Base-by-base conservation (phyloP, 2,797 vertebrate genomes). In the Diglossa cyanea region DNA sequence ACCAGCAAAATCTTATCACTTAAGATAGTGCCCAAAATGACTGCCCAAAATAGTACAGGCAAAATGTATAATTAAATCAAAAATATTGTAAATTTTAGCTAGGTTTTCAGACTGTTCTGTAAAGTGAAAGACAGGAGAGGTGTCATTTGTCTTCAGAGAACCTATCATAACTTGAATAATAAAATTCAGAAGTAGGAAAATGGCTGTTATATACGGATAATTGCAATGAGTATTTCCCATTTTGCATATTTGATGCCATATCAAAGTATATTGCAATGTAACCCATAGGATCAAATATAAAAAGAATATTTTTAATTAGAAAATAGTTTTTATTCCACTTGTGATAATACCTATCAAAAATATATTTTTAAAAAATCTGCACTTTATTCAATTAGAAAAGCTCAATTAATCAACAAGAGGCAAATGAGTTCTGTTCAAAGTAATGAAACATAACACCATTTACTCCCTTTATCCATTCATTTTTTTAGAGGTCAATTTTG, bases 371-470 rank as follows among this genome's bases (percentile, higher is more conserved):
- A 20, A 17, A 92, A 88, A 53, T 86, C n/a, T 75, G 51, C 47
- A 92, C 78, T 95, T 93, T 55, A 84, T 90, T 96, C 81, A 81
- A 87, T 95, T 95, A 86, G 70, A 81, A 96, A 92, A 96, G 55
- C 24, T 89, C n/a, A 71, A 78, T 95, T 96, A 93, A 80, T 95
- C 92, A 89, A 73, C 44, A 86, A 67, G 54, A 92, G 21, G 48
- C 68, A 93, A 92, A 84, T 82, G 76, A 94, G 35, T 71, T 92
- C 82, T 95, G 30, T 60, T 93, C 70, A 79, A 86, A 71, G 23
- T 72, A 79, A 91, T 92, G 82, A 92, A 94, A 95, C 81, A n/a
- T 81, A 90, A 67, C 74, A 86, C 68, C 15, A 0, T 86, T 93
- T 84, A 72, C 53, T 82, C 75, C 77, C 47, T 92, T 88, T 48